These are phyloP conservation scores for Zaprionus africanus DNA, from an alignment of 1,140 invertebrate species.

Conservation along the genomic window DNA sequence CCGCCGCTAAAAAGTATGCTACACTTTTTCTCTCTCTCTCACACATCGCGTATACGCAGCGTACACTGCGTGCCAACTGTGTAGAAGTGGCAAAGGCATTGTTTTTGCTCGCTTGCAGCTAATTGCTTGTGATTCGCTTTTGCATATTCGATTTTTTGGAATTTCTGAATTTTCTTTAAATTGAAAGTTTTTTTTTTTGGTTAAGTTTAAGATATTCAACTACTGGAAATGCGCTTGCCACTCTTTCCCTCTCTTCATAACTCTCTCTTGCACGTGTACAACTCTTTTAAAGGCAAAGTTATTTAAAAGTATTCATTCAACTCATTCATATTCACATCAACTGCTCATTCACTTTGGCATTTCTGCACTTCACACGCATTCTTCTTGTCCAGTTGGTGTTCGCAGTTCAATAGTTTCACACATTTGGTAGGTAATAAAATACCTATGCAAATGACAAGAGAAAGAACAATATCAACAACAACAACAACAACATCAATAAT, in stretches of 20 bases:
- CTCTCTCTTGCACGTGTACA: not conserved
- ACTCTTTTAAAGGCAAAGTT: not conserved
- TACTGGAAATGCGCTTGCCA: no score
- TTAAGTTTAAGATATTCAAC: no score
- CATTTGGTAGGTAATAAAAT: conserved; percentile 5
- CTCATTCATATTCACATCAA: conserved; percentile 11
- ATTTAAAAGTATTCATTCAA: not conserved
- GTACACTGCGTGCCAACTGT: not conserved
- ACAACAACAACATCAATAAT: not conserved
- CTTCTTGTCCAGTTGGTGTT: not conserved
- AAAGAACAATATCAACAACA: not conserved
- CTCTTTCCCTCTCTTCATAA: no score
- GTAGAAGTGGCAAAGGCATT: not conserved
- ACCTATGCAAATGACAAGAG: conserved; percentile 7
- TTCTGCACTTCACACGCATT: not conserved
- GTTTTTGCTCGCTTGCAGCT: conserved; percentile 4
- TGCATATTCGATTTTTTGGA: not conserved
- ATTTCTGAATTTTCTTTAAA: no score
- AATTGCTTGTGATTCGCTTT: conserved; percentile 21
- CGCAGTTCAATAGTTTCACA: conserved; percentile 7
- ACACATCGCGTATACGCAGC: conserved; percentile 32
- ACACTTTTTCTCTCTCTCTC: conserved; percentile 21
- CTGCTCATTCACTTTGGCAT: conserved; percentile 1
- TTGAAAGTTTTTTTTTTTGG: no score
- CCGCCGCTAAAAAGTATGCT: conserved; percentile 50